A percentile compares a stretch with the other conserved stretches of the same genome.
phyloP scores from a whole-genome alignment of 2,888 invertebrate genomes.

The Heliconius charithonia region DNA sequence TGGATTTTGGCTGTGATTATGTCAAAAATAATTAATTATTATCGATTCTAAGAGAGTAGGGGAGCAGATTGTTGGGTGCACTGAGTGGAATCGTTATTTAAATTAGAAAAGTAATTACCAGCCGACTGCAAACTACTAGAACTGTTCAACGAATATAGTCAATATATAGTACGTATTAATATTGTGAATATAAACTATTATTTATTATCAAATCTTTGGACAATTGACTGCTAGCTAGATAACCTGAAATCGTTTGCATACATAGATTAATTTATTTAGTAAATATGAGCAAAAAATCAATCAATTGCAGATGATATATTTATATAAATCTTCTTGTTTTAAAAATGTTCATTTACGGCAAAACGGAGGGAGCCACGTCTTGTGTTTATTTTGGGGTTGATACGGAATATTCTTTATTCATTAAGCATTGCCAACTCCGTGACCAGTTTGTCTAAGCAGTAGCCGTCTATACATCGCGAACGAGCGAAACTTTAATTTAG shows the following conservation, averaged over 20 bases:
- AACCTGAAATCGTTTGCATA: not conserved
- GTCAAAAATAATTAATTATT: conserved; percentile 90
- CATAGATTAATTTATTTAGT: not conserved
- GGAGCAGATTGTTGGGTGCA: conserved; percentile 76
- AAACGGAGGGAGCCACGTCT: conserved; percentile 59
- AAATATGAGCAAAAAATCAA: not conserved
- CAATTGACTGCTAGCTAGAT: not conserved
- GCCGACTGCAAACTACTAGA: conserved; percentile 58
- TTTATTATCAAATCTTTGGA: not conserved
- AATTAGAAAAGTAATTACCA: conserved; percentile 80
- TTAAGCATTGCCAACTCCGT: conserved; percentile 73
- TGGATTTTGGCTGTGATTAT: conserved; percentile 87
- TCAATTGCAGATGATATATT: conserved; percentile 45
- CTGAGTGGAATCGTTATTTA: conserved; percentile 70
- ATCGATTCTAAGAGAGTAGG: conserved; percentile 82
- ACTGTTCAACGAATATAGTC: not conserved
- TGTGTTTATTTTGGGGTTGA: conserved; percentile 65
- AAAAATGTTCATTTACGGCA: conserved; percentile 58
- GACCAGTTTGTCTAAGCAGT: conserved; percentile 72
- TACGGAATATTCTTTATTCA: conserved; percentile 78
- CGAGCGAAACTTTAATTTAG: conserved; percentile 80
- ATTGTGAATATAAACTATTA: not conserved
- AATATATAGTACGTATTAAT: not conserved
- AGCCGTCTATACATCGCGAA: conserved; percentile 68
- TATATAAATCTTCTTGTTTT: conserved; percentile 44